A percentile compares a stretch with the other conserved stretches of the same genome.
phyloP scores from a whole-genome alignment of 2,113 vertebrate species.

The Illadopsis cleaveri region DNA sequence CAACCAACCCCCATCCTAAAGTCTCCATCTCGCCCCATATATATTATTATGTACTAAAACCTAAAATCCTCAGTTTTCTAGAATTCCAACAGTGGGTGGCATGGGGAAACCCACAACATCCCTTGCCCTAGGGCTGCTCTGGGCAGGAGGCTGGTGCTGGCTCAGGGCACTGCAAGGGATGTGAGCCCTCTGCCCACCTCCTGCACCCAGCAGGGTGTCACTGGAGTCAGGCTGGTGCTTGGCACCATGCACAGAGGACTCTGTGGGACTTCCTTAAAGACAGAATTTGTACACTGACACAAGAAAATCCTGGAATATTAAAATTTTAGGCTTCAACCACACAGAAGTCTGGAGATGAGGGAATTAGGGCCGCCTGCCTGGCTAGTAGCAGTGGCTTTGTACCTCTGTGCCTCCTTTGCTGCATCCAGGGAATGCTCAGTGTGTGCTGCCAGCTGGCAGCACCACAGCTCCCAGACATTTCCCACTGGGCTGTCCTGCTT shows the following conservation, averaged over 20 bases:
- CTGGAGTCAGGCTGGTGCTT: not conserved
- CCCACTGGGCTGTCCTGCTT: not conserved
- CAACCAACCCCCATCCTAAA: too few species aligned
- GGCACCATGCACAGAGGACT: rapidly evolving
- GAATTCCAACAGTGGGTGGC: not conserved
- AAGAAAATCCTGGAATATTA: not conserved
- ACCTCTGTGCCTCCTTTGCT: not conserved
- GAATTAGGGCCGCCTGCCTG: not conserved
- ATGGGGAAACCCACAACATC: rapidly evolving
- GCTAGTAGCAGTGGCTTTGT: not conserved
- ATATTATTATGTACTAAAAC: too few species aligned
- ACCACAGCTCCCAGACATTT: not conserved
- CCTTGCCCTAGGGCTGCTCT: not conserved
- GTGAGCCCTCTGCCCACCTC: not conserved
- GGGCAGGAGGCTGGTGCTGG: not conserved
- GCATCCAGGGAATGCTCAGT: not conserved
- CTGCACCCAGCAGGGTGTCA: rapidly evolving
- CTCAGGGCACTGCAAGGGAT: not conserved
- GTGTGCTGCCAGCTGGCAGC: not conserved
- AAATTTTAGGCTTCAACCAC: not conserved
- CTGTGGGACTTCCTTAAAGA: not conserved
- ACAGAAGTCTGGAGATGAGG: not conserved
- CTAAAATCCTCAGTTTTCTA: too few species aligned
- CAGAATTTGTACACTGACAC: not conserved
- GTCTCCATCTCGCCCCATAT: too few species aligned